phyloP scores from a whole-genome alignment of 2,113 vertebrate species.

The Tragelaphus scriptus region DNA sequence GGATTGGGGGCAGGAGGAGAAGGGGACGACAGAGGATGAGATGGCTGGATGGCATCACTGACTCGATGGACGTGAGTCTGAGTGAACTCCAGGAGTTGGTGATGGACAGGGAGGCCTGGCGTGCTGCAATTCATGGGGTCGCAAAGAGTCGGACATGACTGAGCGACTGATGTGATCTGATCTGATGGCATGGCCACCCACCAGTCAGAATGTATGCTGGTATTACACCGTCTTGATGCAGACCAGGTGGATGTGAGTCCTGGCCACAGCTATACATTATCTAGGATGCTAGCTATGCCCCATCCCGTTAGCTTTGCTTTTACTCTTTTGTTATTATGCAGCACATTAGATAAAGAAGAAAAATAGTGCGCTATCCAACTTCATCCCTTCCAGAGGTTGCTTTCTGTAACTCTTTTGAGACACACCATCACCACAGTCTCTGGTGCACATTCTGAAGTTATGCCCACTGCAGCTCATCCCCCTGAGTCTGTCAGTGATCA shows the following conservation, averaged over 20 bases:
- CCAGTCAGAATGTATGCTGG: not conserved
- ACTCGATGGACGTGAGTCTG: too few species aligned
- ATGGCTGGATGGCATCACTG: too few species aligned
- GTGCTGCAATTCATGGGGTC: too few species aligned
- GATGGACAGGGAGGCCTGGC: too few species aligned
- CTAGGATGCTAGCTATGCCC: not conserved
- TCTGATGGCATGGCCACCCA: not conserved
- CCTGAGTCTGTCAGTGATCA: not conserved
- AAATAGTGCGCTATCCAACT: accelerated
- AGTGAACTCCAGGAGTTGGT: too few species aligned
- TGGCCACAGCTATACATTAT: not conserved
- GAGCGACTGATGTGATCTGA: too few species aligned
- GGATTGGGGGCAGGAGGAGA: too few species aligned
- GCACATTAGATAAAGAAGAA: not conserved
- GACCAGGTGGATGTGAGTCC: not conserved
- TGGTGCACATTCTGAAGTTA: not conserved
- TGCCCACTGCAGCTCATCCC: not conserved
- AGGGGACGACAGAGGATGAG: too few species aligned
- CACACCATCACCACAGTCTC: accelerated
- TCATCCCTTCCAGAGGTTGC: not conserved
- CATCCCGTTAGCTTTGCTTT: not conserved
- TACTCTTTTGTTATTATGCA: not conserved
- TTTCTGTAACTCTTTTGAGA: not conserved
- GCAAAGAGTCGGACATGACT: too few species aligned
- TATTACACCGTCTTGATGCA: not conserved